A percentile compares a stretch with the other conserved stretches of the same genome.
Evolutionary conservation across 2,797 vertebrate genomes (phyloP).

Genomic region (Cryptoblepharus egeriae): DNA sequence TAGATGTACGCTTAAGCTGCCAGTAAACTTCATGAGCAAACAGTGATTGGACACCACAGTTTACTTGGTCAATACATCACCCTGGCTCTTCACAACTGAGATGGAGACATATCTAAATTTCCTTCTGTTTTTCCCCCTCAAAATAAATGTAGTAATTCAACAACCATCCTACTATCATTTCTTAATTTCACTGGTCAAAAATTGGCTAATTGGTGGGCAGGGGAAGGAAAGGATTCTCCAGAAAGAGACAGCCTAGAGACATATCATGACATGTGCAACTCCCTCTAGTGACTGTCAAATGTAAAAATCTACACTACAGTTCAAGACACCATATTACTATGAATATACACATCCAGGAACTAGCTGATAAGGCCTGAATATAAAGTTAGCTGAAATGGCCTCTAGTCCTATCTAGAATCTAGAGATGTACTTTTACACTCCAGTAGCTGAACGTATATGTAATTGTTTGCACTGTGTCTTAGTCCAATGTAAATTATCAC

Average conservation of each 20-base stretch:
- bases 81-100: not conserved
- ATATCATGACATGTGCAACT: not conserved
- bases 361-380: not conserved
- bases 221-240: not conserved
- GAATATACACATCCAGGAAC: not conserved
- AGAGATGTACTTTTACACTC: not conserved
- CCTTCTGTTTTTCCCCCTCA: not conserved
- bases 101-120: not conserved
- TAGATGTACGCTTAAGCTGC: not conserved
- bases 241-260: not conserved
- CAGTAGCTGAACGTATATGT: not conserved
- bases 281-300: not conserved
- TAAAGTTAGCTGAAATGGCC: not conserved
- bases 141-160: not conserved
- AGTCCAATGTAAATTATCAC: too few species aligned
- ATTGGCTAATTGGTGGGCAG: not conserved
- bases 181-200: not conserved
- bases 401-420: not conserved
- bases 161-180: not conserved
- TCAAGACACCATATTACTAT: not conserved
- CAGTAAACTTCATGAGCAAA: not conserved
- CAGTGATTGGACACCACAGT: not conserved
- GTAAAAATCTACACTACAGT: not conserved
- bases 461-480: not conserved
- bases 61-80: not conserved